Percentiles rank a stretch among this genome's conserved stretches.
These are phyloP conservation scores for Hypanus sabinus DNA, from an alignment of 2,113 vertebrate genomes.

Conservation along the genomic window DNA sequence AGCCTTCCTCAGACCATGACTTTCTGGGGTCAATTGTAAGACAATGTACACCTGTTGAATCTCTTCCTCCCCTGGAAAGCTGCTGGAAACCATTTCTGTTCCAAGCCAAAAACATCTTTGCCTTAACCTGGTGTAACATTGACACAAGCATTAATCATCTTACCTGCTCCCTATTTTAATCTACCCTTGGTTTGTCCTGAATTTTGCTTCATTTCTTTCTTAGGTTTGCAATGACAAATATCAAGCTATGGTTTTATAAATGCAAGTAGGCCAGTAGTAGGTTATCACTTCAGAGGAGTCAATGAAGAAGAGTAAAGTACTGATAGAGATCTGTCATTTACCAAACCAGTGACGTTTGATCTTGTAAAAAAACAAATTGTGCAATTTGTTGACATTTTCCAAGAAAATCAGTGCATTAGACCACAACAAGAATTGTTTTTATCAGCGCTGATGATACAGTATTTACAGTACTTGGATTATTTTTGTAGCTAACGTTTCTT, in stretches of 20 bases:
- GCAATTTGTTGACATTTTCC: too few relatives aligned
- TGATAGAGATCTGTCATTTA: too few relatives aligned
- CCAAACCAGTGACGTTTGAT: too few relatives aligned
- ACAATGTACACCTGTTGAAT: background rate
- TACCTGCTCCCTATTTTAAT: background rate
- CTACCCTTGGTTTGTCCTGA: background rate
- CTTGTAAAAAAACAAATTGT: too few relatives aligned
- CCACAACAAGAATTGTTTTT: too few relatives aligned
- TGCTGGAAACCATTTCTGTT: background rate
- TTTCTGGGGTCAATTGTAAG: background rate
- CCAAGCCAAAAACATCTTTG: background rate
- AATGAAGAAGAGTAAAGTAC: too few relatives aligned
- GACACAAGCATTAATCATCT: background rate
- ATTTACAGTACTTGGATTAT: too few relatives aligned
- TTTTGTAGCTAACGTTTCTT: too few relatives aligned
- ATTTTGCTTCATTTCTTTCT: background rate
- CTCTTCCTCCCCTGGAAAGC: background rate
- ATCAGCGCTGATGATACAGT: too few relatives aligned
- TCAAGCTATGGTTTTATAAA: background rate
- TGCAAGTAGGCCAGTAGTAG: background rate
- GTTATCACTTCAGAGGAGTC: too few relatives aligned
- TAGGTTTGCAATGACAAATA: background rate
- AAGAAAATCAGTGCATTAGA: too few relatives aligned
- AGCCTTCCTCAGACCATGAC: background rate
- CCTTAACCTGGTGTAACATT: background rate